Evolutionary conservation across 2,113 vertebrate species (phyloP), one percentile per base, ranked within the genome.

Genomic region (Aspidoscelis tigris): DNA sequence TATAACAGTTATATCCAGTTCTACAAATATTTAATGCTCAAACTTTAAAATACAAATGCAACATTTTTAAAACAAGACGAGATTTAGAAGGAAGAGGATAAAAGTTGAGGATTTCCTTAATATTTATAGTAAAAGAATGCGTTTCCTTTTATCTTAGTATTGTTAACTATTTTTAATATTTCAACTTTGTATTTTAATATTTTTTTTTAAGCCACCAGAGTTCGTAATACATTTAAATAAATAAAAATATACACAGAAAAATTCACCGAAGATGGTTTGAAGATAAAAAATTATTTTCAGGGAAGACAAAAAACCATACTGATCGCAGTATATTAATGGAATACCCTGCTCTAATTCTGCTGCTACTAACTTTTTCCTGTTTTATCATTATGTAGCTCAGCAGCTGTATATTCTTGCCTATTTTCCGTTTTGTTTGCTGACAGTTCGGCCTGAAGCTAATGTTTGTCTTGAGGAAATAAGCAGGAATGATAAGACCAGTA

Each of bases 381-480:
- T 78, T 53, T 74, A 72, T 87, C 83, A 81, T 78, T 79, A 82
- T 76, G 86, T 91, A 91, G 90, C 78, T 72, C 24, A 75, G 47
- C 78, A 82, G 39, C 33, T 93, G 85, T 33, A 33, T 88, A 84
- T 43, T 47, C 8, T 68, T 88, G 95, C 90, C 94, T 90, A 74
- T 89, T 96, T 95, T 94, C 93, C 91, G 75, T 81, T 88, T 94
- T 90, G 89, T 92, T 92, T 91, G 92, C 90, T 88, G 90, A 91
- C 84, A 89, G 93, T 33, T 87, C 84, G 4, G 50, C 87, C 91
- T 88, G 53, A 66, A 83, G 85, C 79, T 86, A 87, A 91, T 86
- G 88, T 88, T 91, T 94, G 70, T 85, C 72, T 81, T 78, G 86
- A 91, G 92, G 87, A 93, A 93, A 94, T 76, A 71, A 78, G 70